A percentile compares a stretch with the other conserved stretches of the same genome.
phyloP scores from a whole-genome alignment of 2,113 vertebrate species.

The Strigops habroptila region DNA sequence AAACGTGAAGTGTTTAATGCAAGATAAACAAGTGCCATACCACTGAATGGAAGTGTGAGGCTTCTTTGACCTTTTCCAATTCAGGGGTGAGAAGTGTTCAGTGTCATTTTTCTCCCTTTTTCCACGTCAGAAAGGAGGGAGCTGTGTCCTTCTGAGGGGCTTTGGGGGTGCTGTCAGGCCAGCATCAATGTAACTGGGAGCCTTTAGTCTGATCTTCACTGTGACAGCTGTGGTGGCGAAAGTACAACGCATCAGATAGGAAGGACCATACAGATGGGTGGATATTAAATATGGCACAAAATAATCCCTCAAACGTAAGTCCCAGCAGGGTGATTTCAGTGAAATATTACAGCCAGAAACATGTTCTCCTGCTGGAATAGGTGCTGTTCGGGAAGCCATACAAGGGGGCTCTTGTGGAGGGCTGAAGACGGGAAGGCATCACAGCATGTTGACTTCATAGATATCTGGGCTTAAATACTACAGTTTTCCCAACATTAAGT shows the following conservation, averaged over 20 bases:
- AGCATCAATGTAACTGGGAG: neutral
- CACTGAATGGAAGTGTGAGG: neutral
- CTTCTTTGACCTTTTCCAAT: neutral
- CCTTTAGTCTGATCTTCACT: neutral
- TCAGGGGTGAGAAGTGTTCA: neutral
- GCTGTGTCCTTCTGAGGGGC: neutral
- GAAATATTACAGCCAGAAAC: neutral
- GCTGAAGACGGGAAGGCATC: neutral
- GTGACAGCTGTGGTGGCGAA: accelerated
- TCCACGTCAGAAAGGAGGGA: neutral
- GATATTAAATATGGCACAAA: neutral
- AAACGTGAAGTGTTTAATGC: neutral
- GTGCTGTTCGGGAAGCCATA: neutral
- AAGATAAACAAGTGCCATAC: neutral
- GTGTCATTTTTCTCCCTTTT: neutral
- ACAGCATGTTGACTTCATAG: neutral
- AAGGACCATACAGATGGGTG: neutral
- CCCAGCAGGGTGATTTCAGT: neutral
- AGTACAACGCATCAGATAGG: neutral
- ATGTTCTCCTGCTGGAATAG: neutral
- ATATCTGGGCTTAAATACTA: neutral
- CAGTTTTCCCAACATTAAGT: neutral
- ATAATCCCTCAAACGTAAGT: neutral
- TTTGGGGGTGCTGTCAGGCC: neutral
- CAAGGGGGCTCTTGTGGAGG: neutral